Base-by-base conservation (phyloP, 2,888 invertebrate genomes). In the Cerastis rubricosa region DNA sequence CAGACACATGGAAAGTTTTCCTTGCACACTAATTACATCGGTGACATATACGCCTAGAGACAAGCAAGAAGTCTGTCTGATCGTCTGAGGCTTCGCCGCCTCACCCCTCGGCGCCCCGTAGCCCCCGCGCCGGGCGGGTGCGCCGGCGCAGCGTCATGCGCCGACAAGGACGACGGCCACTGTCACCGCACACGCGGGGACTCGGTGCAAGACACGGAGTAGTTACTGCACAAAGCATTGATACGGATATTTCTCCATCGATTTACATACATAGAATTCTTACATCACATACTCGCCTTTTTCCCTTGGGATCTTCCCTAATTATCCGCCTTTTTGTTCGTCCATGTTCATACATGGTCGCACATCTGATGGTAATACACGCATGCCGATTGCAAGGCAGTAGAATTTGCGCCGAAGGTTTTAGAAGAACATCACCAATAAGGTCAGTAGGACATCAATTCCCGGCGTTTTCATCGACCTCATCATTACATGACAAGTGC, bases 101-200 rank as follows among this genome's bases (percentile, higher is more conserved):
- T 61, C 61, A 1, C 73, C 70, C 72, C 80, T 43, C 69, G 47
- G 64, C 14, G 0, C 57, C 43, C 57, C 57, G 68, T 51, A 54
- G 57, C 65, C 59, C 57, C 61, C n/a, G 45, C 45, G 25, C 54
- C 59, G 51, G 45, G 68, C 85, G 83, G 83, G 86, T 78, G 83
- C 83, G 83, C 83, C 86, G 45, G 70, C 66, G 72, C 72, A 81
- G 85, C 82, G 85, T 85, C 83, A 85, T 83, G 72, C 71, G 40
- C 66, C 61, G 61, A 68, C 86, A 85, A 85, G 85, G 85, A 86
- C 85, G 84, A 74, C 84, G 17, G 64, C 85, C 83, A 80, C 85
- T 74, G 84, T 84, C 86, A 74, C 80, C 45, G 57, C 47, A 71
- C 83, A 81, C 71, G 83, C 83, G 71, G 83, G 43, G 22, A 59